Evolutionary conservation across 2,797 vertebrate genomes (phyloP).

Genomic region (Microctenopoma lineatum): DNA sequence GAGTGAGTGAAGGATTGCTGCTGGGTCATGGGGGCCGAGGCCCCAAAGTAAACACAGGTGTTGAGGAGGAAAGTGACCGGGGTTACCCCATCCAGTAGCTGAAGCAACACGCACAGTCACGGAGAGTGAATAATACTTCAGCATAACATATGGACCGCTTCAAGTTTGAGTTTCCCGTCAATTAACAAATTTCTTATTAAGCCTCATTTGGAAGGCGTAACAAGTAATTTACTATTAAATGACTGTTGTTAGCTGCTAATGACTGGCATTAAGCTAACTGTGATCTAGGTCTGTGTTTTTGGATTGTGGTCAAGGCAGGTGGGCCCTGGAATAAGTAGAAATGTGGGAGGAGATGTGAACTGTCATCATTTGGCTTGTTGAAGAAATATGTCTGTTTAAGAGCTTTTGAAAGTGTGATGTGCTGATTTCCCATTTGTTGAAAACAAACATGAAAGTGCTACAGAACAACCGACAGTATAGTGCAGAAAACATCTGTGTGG

Average conservation of each 20-base stretch:
- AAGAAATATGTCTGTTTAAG: constrained; percentile 4
- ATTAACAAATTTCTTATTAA: constrained; percentile 75
- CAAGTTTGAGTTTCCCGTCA: constrained; percentile 63
- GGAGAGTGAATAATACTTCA: constrained; percentile 54
- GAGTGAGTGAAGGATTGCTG: constrained; percentile 80
- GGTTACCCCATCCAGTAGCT: constrained; percentile 80
- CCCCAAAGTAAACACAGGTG: constrained; percentile 91
- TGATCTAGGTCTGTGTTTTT: constrained; percentile 44
- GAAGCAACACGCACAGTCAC: constrained; percentile 77
- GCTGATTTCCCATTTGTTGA: background rate
- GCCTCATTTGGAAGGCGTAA: constrained; percentile 78
- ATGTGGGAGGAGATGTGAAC: constrained; percentile 27
- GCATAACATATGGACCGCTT: constrained; percentile 43
- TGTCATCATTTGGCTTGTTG: constrained; percentile 23
- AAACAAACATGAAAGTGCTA: background rate
- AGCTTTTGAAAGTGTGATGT: constrained; percentile 11
- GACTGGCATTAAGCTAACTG: constrained; percentile 50
- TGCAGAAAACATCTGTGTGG: background rate
- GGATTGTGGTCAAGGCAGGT: constrained; percentile 64
- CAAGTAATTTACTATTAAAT: constrained; percentile 64
- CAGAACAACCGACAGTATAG: background rate
- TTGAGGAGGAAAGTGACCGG: constrained; percentile 75
- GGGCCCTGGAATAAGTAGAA: constrained; percentile 37
- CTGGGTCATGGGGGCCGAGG: constrained; percentile 78
- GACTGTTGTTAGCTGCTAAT: constrained; percentile 71